A percentile compares a stretch with the other conserved stretches of the same genome.
Evolutionary conservation across 1,140 invertebrate genomes (phyloP).

Genomic region (Drosophila pachea): DNA sequence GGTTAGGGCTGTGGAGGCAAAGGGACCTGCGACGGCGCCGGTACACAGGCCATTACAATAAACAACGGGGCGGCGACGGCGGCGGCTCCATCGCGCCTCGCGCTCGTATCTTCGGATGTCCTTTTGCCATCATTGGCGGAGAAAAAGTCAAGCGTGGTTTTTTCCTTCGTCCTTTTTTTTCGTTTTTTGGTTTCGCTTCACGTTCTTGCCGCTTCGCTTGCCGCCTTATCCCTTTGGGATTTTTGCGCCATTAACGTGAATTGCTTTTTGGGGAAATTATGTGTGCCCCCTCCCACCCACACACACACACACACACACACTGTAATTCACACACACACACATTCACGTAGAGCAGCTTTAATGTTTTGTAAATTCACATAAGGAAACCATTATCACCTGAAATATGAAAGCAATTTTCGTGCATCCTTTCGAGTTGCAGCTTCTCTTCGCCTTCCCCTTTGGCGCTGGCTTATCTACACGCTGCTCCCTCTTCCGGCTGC

Average conservation of each 20-base stretch:
- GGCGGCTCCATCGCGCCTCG: conserved; percentile 62
- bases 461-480: conserved; percentile 38
- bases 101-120: conserved; percentile 71
- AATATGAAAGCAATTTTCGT: conserved; percentile 79
- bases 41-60: conserved; percentile 67
- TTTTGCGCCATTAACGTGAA: conserved; percentile 76
- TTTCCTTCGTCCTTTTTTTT: conserved; percentile 16
- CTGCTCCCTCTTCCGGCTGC: conserved; percentile 1
- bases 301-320: too few relatives aligned
- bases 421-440: conserved; percentile 54
- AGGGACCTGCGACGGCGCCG: conserved; percentile 60
- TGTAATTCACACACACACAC: too few relatives aligned
- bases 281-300: conserved; percentile 63
- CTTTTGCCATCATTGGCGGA: conserved; percentile 62
- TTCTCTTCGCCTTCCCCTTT: conserved; percentile 10
- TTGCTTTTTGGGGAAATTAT: conserved; percentile 78
- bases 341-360: conserved; percentile 69
- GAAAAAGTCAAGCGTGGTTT: conserved; percentile 45
- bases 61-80: conserved; percentile 63
- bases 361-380: conserved; percentile 79
- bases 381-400: conserved; percentile 79
- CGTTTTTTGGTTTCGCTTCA: conserved; percentile 16
- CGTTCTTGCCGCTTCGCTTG: conserved; percentile 35
- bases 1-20: conserved; percentile 5
- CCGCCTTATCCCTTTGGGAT: conserved; percentile 76